Percentiles rank a stretch among this genome's conserved stretches.
These are phyloP conservation scores for Pygocentrus nattereri DNA, from an alignment of 2,797 vertebrate genomes.

Conservation along the genomic window DNA sequence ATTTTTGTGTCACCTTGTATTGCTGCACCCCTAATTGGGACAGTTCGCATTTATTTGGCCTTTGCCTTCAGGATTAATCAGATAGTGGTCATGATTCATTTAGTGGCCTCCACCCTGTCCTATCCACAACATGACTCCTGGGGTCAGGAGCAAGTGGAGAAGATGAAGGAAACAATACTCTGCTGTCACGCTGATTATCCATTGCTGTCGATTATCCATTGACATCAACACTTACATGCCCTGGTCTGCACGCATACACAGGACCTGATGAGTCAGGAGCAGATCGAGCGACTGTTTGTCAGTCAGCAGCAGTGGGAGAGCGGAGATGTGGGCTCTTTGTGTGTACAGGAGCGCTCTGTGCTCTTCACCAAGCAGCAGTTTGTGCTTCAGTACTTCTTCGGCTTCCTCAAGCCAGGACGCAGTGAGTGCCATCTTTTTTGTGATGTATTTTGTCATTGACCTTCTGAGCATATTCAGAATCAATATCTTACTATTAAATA, in stretches of 20 bases:
- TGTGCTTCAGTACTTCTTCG: conserved; percentile 79
- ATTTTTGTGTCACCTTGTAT: too few species aligned
- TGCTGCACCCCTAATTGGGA: not conserved
- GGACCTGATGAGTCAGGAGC: conserved; percentile 76
- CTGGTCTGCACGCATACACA: conserved; percentile 49
- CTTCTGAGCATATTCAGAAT: too few species aligned
- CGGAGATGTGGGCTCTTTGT: conserved; percentile 69
- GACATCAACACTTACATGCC: not conserved
- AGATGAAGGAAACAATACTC: not conserved
- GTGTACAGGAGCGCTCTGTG: conserved; percentile 37
- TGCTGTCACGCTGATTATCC: not conserved
- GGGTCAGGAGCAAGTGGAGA: conserved; percentile 6
- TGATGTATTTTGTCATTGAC: not conserved
- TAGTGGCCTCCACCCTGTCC: not conserved
- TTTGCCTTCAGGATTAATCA: not conserved
- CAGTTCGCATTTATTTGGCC: not conserved
- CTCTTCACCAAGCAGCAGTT: conserved; percentile 77
- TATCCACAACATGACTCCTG: not conserved
- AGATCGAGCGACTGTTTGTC: conserved; percentile 80
- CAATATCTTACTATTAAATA: too few species aligned
- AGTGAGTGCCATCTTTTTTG: conserved; percentile 64
- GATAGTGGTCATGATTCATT: conserved; percentile 7
- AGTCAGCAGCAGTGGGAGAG: conserved; percentile 77
- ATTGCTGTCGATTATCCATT: not conserved
- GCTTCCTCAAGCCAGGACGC: conserved; percentile 69